phyloP scores from a whole-genome alignment of 35 echinoderm and acorn worm genomes.

The Stichopus chloronotus region DNA sequence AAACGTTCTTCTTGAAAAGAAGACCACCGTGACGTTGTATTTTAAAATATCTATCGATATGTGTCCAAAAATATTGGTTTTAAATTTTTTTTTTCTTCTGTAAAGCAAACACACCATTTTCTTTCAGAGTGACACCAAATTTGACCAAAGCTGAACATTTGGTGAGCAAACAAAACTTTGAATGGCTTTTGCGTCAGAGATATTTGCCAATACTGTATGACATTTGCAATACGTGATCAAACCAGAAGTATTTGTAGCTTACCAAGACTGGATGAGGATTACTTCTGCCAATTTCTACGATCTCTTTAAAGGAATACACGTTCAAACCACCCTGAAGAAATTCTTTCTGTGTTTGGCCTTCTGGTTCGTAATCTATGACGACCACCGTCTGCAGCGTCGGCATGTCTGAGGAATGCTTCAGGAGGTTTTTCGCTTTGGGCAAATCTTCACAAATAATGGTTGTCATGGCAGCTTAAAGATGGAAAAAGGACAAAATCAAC shows the following conservation, averaged over 20 bases:
- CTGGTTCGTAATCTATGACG: constrained; percentile 19
- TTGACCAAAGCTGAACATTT: no score
- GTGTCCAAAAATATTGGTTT: no score
- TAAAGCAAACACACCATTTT: no score
- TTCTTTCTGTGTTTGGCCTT: neutral
- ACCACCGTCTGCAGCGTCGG: neutral
- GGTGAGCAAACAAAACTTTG: no score
- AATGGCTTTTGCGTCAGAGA: no score
- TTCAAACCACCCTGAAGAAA: constrained; percentile 9
- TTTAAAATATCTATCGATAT: no score
- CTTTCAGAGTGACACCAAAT: no score
- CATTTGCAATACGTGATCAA: no score
- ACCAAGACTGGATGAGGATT: constrained; percentile 26
- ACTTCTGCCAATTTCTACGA: neutral
- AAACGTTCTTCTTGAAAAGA: no score
- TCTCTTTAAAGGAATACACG: constrained; percentile 37
- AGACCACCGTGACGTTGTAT: no score
- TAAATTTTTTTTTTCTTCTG: no score
- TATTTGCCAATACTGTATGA: no score
- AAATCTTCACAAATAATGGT: constrained; percentile 33
- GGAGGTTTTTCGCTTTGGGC: constrained; percentile 11
- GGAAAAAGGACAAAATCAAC: neutral
- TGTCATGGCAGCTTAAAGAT: constrained; percentile 36
- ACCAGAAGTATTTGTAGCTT: neutral
- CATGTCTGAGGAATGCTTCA: constrained; percentile 27